These are phyloP conservation scores for Chelmon rostratus DNA, from an alignment of 2,797 vertebrate species.

Conservation along the genomic window DNA sequence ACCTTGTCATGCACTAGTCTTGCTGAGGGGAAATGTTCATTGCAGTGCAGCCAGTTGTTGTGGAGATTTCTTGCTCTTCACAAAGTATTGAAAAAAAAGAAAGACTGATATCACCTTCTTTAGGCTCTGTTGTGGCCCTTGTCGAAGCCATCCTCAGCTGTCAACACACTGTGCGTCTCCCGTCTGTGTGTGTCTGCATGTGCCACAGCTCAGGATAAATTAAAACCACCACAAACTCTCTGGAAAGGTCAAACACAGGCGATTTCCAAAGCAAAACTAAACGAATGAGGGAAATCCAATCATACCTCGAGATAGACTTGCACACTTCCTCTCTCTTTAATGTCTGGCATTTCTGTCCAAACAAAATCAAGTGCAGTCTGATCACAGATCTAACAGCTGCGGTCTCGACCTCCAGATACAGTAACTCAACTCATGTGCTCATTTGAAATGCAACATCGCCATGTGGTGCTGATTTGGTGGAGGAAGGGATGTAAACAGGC, in stretches of 20 bases:
- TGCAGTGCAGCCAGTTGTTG: not conserved
- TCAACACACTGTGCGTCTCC: not conserved
- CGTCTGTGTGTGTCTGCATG: not conserved
- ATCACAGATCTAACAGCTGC: conserved; percentile 58
- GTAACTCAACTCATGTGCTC: conserved; percentile 28
- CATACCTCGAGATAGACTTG: conserved; percentile 21
- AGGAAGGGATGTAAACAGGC: conserved; percentile 35
- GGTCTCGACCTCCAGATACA: conserved; percentile 42
- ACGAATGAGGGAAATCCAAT: conserved; percentile 52
- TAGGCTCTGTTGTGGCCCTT: not conserved
- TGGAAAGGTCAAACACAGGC: not conserved
- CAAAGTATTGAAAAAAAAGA: not conserved
- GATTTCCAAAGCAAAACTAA: conserved; percentile 14
- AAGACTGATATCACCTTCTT: not conserved
- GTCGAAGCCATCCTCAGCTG: conserved; percentile 6
- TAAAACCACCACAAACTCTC: not conserved
- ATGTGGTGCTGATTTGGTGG: conserved; percentile 61
- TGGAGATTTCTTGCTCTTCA: not conserved
- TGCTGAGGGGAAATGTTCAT: not conserved
- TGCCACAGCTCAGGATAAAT: not conserved
- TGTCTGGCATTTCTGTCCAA: conserved; percentile 43
- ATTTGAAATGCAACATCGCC: conserved; percentile 41
- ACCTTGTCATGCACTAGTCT: not conserved
- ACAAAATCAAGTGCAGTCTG: conserved; percentile 46
- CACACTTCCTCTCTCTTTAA: conserved; percentile 42